Base-by-base conservation (phyloP, 2,888 invertebrate genomes). In the Cristatella mucedo region DNA sequence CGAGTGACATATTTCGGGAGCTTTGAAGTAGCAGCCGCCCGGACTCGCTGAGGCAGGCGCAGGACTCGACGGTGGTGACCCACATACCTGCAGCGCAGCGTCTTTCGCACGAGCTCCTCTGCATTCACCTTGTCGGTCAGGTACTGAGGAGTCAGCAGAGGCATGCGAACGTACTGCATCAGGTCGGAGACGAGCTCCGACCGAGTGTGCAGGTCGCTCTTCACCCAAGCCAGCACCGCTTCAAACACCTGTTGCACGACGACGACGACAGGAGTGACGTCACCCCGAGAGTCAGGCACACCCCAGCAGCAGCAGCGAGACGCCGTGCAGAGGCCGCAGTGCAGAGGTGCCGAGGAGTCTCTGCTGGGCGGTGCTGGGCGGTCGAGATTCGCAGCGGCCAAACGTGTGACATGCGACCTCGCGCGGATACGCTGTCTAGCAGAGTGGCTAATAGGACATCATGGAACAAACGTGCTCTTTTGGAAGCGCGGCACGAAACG, bases 191-290 rank as follows among this genome's bases (percentile, higher is more conserved):
- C 66, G 50, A 72, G 61, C 5, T 69, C 61, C 22, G 72, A 68
- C 38, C 82, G 68, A 15, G 65, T 62, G 2, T 73, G 72, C 24
- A 68, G 63, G 31, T 76, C 75, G 49, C 74, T 73, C 56, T 80
- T 80, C 4, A 75, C 72, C 86, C 85, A 86, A 33, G 75, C 67
- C 72, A 84, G 75, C 29, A 79, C 77, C 2, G 82, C 80, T 61
- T 82, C 81, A 68, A 83, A 85, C 22, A 85, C 80, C 67, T 74
- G 49, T 1, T 40, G 20, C 6, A 20, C n/a, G n/a, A n/a, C n/a
- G n/a, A n/a, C n/a, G n/a, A n/a, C n/a, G n/a, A n/a, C n/a, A n/a
- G n/a, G n/a, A n/a, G n/a, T n/a, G n/a, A n/a, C n/a, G n/a, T n/a
- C n/a, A n/a, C n/a, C 18, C 30, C 30, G 30, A 15, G 16, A 30